Evolutionary conservation across 2,797 vertebrate species (phyloP), one percentile per base, ranked within the genome.

Genomic region (Parotocinclus haroldoi): DNA sequence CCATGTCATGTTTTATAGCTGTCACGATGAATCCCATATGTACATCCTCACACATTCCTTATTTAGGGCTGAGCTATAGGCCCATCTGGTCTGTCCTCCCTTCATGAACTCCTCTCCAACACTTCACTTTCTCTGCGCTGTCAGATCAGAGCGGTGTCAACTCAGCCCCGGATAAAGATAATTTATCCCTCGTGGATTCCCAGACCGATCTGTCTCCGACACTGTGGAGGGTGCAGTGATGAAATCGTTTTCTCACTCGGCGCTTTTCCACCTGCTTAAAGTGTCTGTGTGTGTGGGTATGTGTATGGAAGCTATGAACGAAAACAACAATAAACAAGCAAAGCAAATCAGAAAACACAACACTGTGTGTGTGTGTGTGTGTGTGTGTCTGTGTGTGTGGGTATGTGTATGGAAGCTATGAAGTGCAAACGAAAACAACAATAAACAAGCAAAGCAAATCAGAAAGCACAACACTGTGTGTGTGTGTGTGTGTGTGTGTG

Each of bases 231-330:
- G 89, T 72, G 83, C 83, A 87, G 84, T 91, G 88, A 91, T 90
- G 89, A 92, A 95, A 94, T 93, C 86, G 92, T 94, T 94, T 95
- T 96, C 92, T 93, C 90, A 90, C 93, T 89, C 90, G 92, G 84
- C 89, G 90, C 88, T 92, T 95, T 95, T 94, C 92, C 92, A 91
- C 94, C 94, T 91, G 92, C 92, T 92, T 92, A 87, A 91, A 87
- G 88, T 89, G 90, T 90, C 46, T 37, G 37, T 18, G 38, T 38
- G 27, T 27, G 27, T 27, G 27, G 2, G 9, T n/a, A 8, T 14
- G 49, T 13, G 65, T 58, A n/a, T n/a, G n/a, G n/a, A n/a, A n/a
- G n/a, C n/a, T n/a, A n/a, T n/a, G n/a, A n/a, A n/a, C n/a, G n/a
- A n/a, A n/a, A n/a, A n/a, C n/a, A n/a, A n/a, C n/a, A n/a, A n/a